Evolutionary conservation across 2,113 vertebrate species (phyloP).

Genomic region (Camelus bactrianus): DNA sequence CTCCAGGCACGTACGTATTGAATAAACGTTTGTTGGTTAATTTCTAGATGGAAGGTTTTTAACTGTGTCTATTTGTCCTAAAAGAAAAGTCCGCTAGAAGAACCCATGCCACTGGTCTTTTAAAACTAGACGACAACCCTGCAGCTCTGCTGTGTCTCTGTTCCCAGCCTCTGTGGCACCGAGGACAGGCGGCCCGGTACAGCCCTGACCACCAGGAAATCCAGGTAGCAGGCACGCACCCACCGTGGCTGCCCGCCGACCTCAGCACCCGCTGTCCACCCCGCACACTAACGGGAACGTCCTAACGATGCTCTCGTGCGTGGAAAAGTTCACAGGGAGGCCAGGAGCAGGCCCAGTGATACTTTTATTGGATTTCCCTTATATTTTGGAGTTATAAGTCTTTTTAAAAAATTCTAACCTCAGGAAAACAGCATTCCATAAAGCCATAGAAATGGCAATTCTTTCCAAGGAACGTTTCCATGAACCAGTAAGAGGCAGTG

Average conservation of each 20-base stretch:
- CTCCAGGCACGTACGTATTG: background rate
- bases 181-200: background rate
- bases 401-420: background rate
- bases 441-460: background rate
- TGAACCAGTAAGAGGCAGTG: background rate
- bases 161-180: background rate
- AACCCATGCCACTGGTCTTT: background rate
- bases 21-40: background rate
- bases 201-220: background rate
- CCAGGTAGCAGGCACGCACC: rapidly evolving
- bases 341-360: background rate
- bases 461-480: background rate
- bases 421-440: background rate
- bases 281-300: background rate
- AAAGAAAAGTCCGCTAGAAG: background rate
- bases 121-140: background rate
- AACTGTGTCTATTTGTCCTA: background rate
- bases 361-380: background rate
- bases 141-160: background rate
- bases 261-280: background rate
- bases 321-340: background rate
- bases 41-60: background rate
- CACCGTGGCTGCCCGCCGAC: no score
- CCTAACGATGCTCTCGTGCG: background rate
- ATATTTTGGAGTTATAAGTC: background rate